A percentile compares a stretch with the other conserved stretches of the same genome.
Evolutionary conservation across 2,888 invertebrate species (phyloP).

Genomic region (Saturnia pavonia): DNA sequence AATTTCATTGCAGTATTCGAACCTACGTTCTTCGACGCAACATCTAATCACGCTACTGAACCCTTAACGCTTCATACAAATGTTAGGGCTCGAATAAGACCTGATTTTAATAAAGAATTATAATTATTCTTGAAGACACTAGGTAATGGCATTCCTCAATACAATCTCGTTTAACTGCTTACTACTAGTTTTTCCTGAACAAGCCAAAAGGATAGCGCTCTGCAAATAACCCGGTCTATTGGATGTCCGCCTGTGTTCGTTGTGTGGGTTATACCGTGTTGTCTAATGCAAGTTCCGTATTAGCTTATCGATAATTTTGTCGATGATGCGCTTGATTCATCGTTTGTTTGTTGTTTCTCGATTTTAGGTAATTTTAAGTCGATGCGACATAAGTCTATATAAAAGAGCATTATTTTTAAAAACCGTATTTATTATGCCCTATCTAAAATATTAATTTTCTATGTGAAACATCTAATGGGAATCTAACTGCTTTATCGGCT

Average conservation of each 20-base stretch:
- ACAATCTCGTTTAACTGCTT: conserved; percentile 28
- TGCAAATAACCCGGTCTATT: conserved; percentile 16
- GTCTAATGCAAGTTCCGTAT: conserved; percentile 30
- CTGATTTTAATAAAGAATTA: background rate
- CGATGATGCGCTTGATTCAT: background rate
- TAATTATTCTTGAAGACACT: background rate
- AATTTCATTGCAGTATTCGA: background rate
- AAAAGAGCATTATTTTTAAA: background rate
- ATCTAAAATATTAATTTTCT: background rate
- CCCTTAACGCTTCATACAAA: background rate
- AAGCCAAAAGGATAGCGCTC: conserved; percentile 30
- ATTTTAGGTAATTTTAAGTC: background rate
- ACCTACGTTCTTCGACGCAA: background rate
- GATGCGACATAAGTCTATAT: background rate
- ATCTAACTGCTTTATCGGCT: too few relatives aligned
- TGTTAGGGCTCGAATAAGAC: background rate
- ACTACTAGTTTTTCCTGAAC: conserved; percentile 36
- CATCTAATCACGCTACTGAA: background rate
- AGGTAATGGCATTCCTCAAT: background rate
- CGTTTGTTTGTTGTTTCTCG: background rate
- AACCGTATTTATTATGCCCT: background rate
- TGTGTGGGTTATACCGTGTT: conserved; percentile 23
- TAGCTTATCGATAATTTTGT: conserved; percentile 27
- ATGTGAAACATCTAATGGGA: too few relatives aligned
- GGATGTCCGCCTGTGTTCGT: conserved; percentile 6